Evolutionary conservation across 2,797 vertebrate species (phyloP), one percentile per base, ranked within the genome.

Genomic region (Distichodus sexfasciatus): DNA sequence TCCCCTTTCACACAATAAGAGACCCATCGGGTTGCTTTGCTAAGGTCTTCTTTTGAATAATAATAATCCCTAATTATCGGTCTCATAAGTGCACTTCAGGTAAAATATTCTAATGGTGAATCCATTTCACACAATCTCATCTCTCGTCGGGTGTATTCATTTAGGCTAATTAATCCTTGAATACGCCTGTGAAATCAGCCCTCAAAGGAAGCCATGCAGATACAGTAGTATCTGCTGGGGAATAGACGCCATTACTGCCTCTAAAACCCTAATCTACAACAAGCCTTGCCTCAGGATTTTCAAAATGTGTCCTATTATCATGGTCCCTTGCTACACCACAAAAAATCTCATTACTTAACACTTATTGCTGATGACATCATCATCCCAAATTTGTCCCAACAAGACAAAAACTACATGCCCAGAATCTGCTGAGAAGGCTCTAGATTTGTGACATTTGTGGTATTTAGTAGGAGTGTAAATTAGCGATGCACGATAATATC

Each of bases 61-160:
- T 84, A 81, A 85, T 85, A 77, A 80, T 83, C 70, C 74, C 46
- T 76, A 82, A 89, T 89, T 77, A 85, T 82, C 80, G 69, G 68
- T 63, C 76, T 87, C 72, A 62, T 69, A 86, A 84, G 81, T 84
- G 79, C 64, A 67, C 81, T 78, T 81, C 71, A 80, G 75, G 61
- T 78, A 61, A 65, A 76, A 69, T 33, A 73, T 74, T 75, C 58
- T 66, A 73, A 61, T 48, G 14, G 46, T 71, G 46, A 68, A 60
- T 29, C 35, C 43, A 29, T 50, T 75, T 75, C 55, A 41, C 23
- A 54, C 40, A 73, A 47, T 3, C 24, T 43, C 54, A 23, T 58
- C 41, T 70, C 47, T 68, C 33, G 62, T 43, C 66, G 15, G n/a
- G 54, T 66, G 53, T 58, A 64, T 74, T 76, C 33, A 43, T 62